Base-by-base conservation (phyloP, 2,113 vertebrate genomes). In the Podarcis cretensis region DNA sequence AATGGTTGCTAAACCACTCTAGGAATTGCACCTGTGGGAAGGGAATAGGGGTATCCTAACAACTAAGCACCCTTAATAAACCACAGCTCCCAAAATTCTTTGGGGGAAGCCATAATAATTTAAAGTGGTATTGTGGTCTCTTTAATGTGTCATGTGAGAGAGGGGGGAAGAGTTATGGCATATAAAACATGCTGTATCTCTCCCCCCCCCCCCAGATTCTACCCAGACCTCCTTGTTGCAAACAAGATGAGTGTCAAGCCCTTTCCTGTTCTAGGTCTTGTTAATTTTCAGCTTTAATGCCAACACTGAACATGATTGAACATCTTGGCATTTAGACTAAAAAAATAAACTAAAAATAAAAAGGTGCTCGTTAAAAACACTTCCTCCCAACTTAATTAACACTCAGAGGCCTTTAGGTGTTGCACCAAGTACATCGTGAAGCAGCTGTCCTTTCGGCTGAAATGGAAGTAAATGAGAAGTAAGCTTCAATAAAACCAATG, bases 401-500 rank as follows among this genome's bases (percentile, higher is more conserved):
- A 89, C 84, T 43, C 82, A 92, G 96, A 84, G 90, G 92, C 66
- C 94, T 91, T 87, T 91, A 89, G 93, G 93, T 94, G 90, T 66
- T 95, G 90, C 88, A 91, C 87, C 74, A 94, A 91, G 90, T 85
- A 95, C 89, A 77, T 87, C 89, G 83, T 96, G 89, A 91, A 95
- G 92, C 96, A 96, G 95, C 94, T 93, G 94, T 94, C 95, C 93
- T 81, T 90, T 86, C 90, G 83, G 78, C 91, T 79, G 66, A 86
- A 59, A 81, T 81, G 89, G 95, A 95, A 93, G 95, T 91, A 92
- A 95, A 92, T 92, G 92, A 88, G 14, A 92, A 95, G 95, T 77
- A 90, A 90, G 85, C 90, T 84, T 90, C 96, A 90, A 92, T 96
- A 96, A 97, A 97, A 94, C 90, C 95, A 95, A 95, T 91, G 87